Evolutionary conservation across 2,113 vertebrate species (phyloP), one percentile per base, ranked within the genome.

Genomic region (pig (Sus scrofa)): DNA sequence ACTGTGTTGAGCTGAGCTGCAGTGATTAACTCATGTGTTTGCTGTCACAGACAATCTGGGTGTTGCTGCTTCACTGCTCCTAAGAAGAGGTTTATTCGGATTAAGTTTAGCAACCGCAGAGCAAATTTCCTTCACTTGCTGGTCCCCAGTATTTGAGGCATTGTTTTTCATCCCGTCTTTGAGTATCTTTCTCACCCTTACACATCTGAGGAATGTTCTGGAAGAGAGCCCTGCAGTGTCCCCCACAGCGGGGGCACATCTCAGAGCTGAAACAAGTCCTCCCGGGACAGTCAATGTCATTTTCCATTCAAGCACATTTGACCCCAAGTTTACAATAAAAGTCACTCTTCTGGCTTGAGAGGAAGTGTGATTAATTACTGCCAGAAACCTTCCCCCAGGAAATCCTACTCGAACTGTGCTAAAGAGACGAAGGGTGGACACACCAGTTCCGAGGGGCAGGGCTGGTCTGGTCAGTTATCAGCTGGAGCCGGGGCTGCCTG

Each of bases 1-100:
- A 98, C 97, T 89, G 97, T 87, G 94, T 7, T 94, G 98, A 99
- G 98, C 99, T 98, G 98, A 89, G 98, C 99, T 98, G 97, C 88
- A 98, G 98, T 98, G 98, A 99, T 99, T 98, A 96, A 98, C 95
- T 97, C 44, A 58, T 95, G 98, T 94, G 97, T 96, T 91, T 98
- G 98, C 98, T 98, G 93, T 97, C 90, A 68, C 96, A 95, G 97
- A 91, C 98, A 97, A 78, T 98, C 98, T 97, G 98, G 97, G 97
- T 37, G 32, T 98, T 98, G 98, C 98, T 98, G 98, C 98, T 86
- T 95, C 97, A 97, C 97, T 98, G 98, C 97, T 79, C 94, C 96
- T 98, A 93, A 98, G 98, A 98, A 96, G 89, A 98, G 98, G 67
- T 98, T 98, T 98, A 98, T 70, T 96, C 91, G 98, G 99, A 98